phyloP scores from a whole-genome alignment of 2,888 invertebrate genomes.

The Pollenia labialis region DNA sequence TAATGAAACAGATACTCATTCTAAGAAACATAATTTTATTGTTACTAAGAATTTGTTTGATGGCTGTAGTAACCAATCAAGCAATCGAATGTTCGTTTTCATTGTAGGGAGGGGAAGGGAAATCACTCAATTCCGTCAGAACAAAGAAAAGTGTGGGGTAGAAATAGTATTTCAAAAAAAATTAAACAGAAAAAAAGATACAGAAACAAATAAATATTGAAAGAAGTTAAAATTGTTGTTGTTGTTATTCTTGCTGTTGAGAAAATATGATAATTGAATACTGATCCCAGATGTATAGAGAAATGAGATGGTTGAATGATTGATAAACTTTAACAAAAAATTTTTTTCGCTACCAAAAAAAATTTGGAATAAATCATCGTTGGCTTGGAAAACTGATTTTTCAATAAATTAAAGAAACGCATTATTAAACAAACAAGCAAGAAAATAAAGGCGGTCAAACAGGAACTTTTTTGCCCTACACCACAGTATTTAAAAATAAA shows the following conservation, averaged over 20 bases:
- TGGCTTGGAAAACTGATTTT: background rate
- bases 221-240: background rate
- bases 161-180: slow-evolving; percentile 1
- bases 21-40: background rate
- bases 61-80: background rate
- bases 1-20: background rate
- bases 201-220: slow-evolving; percentile 10
- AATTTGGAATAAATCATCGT: background rate
- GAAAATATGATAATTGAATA: background rate
- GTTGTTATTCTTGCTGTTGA: background rate
- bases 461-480: too few relatives aligned
- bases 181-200: background rate
- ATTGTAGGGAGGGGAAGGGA: background rate
- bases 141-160: background rate
- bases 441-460: too few relatives aligned
- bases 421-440: background rate
- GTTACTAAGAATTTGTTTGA: background rate
- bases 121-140: background rate
- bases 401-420: background rate
- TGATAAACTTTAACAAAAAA: background rate
- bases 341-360: background rate
- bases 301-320: background rate
- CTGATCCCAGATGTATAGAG: background rate
- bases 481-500: too few relatives aligned
- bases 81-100: background rate